Evolutionary conservation across 2,113 vertebrate genomes (phyloP).

Genomic region (Chamaetylas fuelleborni): DNA sequence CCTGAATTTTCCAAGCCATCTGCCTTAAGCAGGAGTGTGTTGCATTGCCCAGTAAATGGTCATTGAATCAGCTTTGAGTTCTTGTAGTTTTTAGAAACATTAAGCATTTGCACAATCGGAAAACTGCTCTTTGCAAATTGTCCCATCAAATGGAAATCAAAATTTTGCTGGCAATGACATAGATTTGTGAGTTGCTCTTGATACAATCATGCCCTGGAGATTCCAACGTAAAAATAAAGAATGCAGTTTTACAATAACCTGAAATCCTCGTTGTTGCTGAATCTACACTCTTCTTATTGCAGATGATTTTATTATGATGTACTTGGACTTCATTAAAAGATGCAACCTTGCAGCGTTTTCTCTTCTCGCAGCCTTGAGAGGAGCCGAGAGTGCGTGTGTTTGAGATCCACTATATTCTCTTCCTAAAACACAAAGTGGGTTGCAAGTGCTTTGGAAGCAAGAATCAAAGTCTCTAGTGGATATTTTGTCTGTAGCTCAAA

Average conservation of each 20-base stretch:
- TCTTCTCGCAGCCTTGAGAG: not conserved
- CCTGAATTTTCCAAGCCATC: not conserved
- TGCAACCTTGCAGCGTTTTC: not conserved
- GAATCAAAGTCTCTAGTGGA: constrained; percentile 35
- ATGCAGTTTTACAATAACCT: not conserved
- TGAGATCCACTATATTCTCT: not conserved
- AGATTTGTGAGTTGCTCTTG: not conserved
- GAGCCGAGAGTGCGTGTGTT: not conserved
- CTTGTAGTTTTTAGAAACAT: not conserved
- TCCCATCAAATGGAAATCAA: constrained; percentile 34
- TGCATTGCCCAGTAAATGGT: not conserved
- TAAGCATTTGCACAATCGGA: not conserved
- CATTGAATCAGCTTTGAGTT: not conserved
- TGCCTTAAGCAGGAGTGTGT: not conserved
- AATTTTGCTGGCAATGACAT: constrained; percentile 31
- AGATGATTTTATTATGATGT: constrained; percentile 2
- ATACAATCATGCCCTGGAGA: not conserved
- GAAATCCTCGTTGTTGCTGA: constrained; percentile 25
- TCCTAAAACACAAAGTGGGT: not conserved
- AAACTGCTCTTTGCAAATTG: constrained; percentile 32
- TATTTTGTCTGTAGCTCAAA: constrained; percentile 40
- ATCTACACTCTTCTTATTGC: not conserved
- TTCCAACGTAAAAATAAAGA: constrained; percentile 10
- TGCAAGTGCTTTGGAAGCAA: constrained; percentile 21
- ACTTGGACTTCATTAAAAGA: not conserved